phyloP scores from a whole-genome alignment of 2,888 invertebrate species.

The Chrysolina haemoptera region DNA sequence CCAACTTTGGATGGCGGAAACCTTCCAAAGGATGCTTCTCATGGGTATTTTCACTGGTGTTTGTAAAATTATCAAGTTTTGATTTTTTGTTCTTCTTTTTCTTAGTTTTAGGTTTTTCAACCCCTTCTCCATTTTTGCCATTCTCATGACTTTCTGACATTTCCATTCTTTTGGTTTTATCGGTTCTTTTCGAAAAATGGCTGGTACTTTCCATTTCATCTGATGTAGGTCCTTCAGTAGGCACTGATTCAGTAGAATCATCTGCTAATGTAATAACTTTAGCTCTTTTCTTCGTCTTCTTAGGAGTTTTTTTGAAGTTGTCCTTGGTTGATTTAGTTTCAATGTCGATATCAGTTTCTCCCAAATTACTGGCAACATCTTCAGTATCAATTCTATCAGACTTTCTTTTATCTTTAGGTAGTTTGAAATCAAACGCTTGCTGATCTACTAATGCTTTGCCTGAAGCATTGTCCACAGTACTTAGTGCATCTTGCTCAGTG shows the following conservation, averaged over 20 bases:
- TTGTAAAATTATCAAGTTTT: too few relatives aligned
- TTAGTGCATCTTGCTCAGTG: neutral
- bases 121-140: conserved; percentile 32
- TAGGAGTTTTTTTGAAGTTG: conserved; percentile 2
- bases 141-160: neutral
- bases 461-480: neutral
- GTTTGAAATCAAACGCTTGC: neutral
- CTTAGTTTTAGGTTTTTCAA: too few relatives aligned
- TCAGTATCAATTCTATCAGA: too few relatives aligned
- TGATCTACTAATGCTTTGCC: neutral
- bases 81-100: too few relatives aligned
- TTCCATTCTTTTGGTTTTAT: neutral
- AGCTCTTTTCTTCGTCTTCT: conserved; percentile 5
- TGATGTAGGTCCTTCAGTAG: neutral
- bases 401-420: neutral
- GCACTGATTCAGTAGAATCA: neutral
- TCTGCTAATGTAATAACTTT: neutral
- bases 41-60: too few relatives aligned
- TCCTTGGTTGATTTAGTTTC: neutral
- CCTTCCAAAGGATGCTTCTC: too few relatives aligned
- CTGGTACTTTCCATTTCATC: neutral
- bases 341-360: neutral
- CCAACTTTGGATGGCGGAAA: too few relatives aligned
- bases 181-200: neutral
- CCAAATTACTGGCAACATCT: neutral